Conservation (phyloP, 2,888 invertebrate species). For the Rhodophaea formosa region DNA sequence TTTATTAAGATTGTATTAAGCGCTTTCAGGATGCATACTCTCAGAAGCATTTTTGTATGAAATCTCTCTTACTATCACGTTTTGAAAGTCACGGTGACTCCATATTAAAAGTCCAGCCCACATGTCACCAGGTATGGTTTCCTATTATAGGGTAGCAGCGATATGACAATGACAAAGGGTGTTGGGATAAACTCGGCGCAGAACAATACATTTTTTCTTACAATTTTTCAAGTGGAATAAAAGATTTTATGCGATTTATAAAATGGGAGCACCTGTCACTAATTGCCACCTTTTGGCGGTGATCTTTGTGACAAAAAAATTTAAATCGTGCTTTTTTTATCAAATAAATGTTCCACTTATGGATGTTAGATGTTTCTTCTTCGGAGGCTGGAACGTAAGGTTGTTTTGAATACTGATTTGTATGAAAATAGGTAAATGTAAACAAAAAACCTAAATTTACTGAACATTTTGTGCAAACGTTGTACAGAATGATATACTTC, state of each 20-base stretch:
- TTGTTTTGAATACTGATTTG: too few species aligned
- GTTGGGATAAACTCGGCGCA: constrained; percentile 62
- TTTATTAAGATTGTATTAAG: too few species aligned
- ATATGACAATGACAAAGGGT: constrained; percentile 74
- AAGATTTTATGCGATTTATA: constrained; percentile 66
- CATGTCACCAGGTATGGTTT: constrained; percentile 73
- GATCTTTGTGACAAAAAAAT: constrained; percentile 54
- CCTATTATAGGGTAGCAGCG: constrained; percentile 67
- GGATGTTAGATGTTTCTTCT: constrained; percentile 22
- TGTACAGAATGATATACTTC: too few species aligned
- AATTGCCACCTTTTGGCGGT: constrained; percentile 80
- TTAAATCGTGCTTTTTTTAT: constrained; percentile 27
- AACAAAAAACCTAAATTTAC: too few species aligned
- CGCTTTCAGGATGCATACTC: background rate
- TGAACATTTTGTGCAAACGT: too few species aligned
- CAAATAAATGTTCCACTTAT: constrained; percentile 18
- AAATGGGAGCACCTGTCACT: constrained; percentile 75
- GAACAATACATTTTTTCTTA: constrained; percentile 56
- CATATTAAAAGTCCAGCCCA: constrained; percentile 50
- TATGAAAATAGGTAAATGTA: too few species aligned
- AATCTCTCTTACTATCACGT: background rate
- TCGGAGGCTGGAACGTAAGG: background rate
- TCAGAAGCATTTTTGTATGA: background rate
- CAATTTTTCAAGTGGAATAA: constrained; percentile 41
- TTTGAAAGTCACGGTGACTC: constrained; percentile 70